phyloP scores from a whole-genome alignment of 2,113 vertebrate genomes.

The Anhinga anhinga region DNA sequence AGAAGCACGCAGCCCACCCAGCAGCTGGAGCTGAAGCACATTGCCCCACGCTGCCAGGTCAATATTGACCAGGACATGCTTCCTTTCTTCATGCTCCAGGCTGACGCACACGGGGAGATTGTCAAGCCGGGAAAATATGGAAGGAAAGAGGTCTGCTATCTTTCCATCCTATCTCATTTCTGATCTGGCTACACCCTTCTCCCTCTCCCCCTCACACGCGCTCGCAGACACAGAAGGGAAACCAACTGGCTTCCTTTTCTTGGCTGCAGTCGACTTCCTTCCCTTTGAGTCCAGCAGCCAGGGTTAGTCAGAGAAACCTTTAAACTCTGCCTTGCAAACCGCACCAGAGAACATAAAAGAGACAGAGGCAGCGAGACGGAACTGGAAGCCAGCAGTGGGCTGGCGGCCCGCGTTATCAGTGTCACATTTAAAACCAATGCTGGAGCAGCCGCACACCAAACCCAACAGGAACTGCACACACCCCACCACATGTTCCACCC shows the following conservation, averaged over 20 bases:
- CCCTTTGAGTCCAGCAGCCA: background rate
- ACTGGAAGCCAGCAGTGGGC: background rate
- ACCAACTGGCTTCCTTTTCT: conserved; percentile 5
- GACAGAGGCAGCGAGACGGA: background rate
- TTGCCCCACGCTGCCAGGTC: background rate
- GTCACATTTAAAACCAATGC: background rate
- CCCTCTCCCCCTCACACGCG: background rate
- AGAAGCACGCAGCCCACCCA: background rate
- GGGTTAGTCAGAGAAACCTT: background rate
- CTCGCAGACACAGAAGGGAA: background rate
- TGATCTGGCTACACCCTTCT: background rate
- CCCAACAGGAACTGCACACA: conserved; percentile 6
- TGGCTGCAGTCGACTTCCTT: conserved; percentile 18
- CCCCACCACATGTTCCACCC: background rate
- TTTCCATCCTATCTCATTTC: background rate
- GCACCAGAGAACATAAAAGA: background rate
- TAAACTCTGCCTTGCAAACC: background rate
- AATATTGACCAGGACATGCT: background rate
- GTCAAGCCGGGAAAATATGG: background rate
- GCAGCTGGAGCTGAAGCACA: background rate
- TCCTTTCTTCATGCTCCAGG: background rate
- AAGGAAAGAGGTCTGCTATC: background rate
- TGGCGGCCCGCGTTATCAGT: background rate
- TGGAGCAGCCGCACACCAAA: background rate
- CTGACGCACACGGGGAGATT: background rate